A percentile compares a stretch with the other conserved stretches of the same genome.
Evolutionary conservation across 2,888 invertebrate species (phyloP).

Genomic region (Hydraecia micacea): DNA sequence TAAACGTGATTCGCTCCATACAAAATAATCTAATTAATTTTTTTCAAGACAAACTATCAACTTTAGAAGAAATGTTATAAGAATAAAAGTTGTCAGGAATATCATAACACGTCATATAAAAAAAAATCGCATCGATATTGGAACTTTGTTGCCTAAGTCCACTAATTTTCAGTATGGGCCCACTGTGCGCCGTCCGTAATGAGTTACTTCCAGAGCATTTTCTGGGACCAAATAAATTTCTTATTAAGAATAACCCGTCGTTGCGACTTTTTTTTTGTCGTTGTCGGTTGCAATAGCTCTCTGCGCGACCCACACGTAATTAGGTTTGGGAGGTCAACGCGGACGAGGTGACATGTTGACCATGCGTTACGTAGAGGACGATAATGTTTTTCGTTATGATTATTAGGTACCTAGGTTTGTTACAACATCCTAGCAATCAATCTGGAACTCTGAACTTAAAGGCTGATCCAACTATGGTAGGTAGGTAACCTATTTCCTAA

Average conservation of each 20-base stretch:
- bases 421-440: neutral
- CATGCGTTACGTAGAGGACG: constrained; percentile 36
- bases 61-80: too few relatives aligned
- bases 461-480: neutral
- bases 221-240: constrained; percentile 56
- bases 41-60: too few relatives aligned
- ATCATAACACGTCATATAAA: too few relatives aligned
- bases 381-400: constrained; percentile 21
- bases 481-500: neutral
- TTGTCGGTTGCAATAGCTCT: constrained; percentile 43
- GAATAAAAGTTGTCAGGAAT: too few relatives aligned
- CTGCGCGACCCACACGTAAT: constrained; percentile 62
- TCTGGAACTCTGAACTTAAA: neutral
- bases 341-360: constrained; percentile 48
- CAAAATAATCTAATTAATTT: too few relatives aligned
- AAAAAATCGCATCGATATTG: too few relatives aligned
- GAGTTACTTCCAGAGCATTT: constrained; percentile 46
- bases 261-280: constrained; percentile 58
- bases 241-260: constrained; percentile 58
- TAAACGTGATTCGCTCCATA: too few relatives aligned
- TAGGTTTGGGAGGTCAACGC: constrained; percentile 63
- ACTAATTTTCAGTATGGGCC: too few relatives aligned
- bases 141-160: too few relatives aligned
- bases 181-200: constrained; percentile 42
- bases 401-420: neutral